phyloP scores from a whole-genome alignment of 2,888 invertebrate genomes.

The Ceraclea dissimilis region DNA sequence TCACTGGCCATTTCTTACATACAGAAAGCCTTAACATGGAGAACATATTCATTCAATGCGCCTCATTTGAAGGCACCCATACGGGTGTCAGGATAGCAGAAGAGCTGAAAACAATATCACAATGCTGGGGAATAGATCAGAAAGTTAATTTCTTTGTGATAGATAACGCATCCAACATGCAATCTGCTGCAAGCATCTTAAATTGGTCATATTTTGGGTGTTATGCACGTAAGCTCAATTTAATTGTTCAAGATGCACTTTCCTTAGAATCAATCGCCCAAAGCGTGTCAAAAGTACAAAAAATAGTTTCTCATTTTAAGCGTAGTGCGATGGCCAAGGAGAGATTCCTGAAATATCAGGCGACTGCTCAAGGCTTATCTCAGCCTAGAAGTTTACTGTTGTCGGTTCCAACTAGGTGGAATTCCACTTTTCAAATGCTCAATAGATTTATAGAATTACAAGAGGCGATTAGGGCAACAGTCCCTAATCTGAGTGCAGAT shows the following conservation, averaged over 20 bases:
- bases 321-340: not conserved
- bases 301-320: not conserved
- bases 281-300: not conserved
- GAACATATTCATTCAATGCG: not conserved
- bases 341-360: not conserved
- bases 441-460: not conserved
- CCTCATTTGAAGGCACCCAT: not conserved
- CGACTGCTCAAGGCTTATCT: not conserved
- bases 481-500: not conserved
- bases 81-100: not conserved
- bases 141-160: not conserved
- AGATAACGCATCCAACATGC: not conserved
- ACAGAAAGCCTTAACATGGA: not conserved
- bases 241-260: slow-evolving; percentile 1
- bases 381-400: not conserved
- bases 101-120: not conserved
- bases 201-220: not conserved
- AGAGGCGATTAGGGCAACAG: not conserved
- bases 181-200: not conserved
- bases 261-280: not conserved
- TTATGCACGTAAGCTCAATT: not conserved
- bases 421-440: not conserved
- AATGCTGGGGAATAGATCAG: not conserved
- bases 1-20: not conserved
- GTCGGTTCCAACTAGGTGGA: not conserved